Evolutionary conservation across 2,797 vertebrate species (phyloP), one percentile per base, ranked within the genome.

Genomic region (Sebastes umbrosus): DNA sequence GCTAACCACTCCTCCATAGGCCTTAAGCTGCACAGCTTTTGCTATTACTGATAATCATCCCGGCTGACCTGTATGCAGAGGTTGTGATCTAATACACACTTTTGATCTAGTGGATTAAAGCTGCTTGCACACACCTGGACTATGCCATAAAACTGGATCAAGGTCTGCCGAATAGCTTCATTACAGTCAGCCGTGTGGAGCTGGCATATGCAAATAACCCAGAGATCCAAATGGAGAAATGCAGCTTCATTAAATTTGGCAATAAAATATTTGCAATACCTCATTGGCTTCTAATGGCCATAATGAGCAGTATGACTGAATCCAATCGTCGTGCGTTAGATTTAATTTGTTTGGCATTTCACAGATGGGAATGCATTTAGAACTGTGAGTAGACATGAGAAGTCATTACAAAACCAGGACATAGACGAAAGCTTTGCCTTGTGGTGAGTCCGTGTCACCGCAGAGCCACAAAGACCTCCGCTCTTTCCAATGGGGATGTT

Each of bases 301-400:
- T 95, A 95, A 96, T 94, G 93, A 96, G 92, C 83, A 93, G 89
- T 94, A 93, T 92, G 92, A 94, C 94, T 94, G 92, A 90, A 91
- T 95, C 93, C 92, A 95, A 95, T 95, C 80, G 88, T 84, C 82
- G 79, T 88, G 91, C 78, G 93, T 96, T 95, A 94, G 87, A 94
- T 94, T 95, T 94, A 94, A 96, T 96, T 96, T 96, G 94, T 95
- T 95, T 95, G 93, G 93, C 88, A 95, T 95, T 95, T 95, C 92
- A 94, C 93, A 95, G 94, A 93, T 93, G 92, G 90, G 87, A 95
- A 94, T 94, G 89, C 90, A 93, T 94, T 95, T 92, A 90, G 89
- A 92, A 86, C 83, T 88, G 91, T 88, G 91, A 93, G 93, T 79
- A 86, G 92, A 92, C 88, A 92, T 91, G 79, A 92, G 82, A 88